Conservation (phyloP, 2,113 vertebrate genomes). For the Silurus glanis region DNA sequence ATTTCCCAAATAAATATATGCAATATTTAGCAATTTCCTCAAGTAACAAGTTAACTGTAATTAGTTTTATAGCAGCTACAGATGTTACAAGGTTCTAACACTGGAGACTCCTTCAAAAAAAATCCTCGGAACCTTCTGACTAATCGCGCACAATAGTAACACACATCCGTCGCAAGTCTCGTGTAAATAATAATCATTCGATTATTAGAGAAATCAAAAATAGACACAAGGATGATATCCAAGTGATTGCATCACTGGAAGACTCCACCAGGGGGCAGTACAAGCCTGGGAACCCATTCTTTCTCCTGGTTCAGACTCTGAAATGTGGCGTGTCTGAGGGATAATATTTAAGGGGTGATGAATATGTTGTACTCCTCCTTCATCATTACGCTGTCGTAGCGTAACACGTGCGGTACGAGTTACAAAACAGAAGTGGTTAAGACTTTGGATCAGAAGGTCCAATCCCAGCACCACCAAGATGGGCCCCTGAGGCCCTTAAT, state of each 20-base stretch:
- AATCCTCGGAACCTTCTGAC: no score
- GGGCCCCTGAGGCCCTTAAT: no score
- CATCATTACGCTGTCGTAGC: background rate
- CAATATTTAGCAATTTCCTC: no score
- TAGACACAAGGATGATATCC: background rate
- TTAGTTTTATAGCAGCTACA: background rate
- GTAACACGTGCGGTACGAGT: no score
- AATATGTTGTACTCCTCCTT: background rate
- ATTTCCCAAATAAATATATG: background rate
- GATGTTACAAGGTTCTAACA: background rate
- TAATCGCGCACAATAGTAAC: background rate
- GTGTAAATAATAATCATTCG: background rate
- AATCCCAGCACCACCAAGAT: no score
- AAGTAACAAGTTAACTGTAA: no score
- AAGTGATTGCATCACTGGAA: background rate
- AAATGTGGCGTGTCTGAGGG: background rate
- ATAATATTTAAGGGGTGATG: background rate
- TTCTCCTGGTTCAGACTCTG: no score
- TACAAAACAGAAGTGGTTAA: no score
- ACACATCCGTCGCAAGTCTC: background rate
- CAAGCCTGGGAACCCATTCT: background rate
- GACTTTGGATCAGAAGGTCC: no score
- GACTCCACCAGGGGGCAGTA: conserved; percentile 21
- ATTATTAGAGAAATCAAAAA: no score
- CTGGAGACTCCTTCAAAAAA: background rate